Evolutionary conservation across 2,113 vertebrate species (phyloP).

Genomic region (Hippocampus guttulatus): DNA sequence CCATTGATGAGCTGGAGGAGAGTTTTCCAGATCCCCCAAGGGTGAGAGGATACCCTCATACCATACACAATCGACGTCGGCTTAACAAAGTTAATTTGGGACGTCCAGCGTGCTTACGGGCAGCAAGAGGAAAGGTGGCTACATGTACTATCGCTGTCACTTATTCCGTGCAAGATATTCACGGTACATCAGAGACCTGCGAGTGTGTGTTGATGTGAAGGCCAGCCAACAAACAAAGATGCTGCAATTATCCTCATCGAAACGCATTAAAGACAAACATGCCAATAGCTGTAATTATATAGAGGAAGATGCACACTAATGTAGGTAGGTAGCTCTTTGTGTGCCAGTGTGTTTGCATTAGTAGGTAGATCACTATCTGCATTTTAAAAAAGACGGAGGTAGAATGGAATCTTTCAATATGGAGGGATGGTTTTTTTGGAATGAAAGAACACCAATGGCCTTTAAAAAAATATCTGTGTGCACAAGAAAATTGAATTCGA

Average conservation of each 20-base stretch:
- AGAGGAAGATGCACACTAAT: conserved; percentile 13
- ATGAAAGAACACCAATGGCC: no score
- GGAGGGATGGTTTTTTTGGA: no score
- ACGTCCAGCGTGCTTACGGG: conserved; percentile 45
- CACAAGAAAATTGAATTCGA: no score
- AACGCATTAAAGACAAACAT: conserved; percentile 19
- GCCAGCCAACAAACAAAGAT: conserved; percentile 8
- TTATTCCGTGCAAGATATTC: conserved; percentile 45
- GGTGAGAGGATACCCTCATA: conserved; percentile 11
- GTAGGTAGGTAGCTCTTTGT: background rate
- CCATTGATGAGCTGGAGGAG: conserved; percentile 52
- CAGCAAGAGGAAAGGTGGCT: conserved; percentile 37
- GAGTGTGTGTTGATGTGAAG: conserved; percentile 9
- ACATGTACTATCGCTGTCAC: conserved; percentile 23
- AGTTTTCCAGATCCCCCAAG: conserved; percentile 47
- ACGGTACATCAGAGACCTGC: conserved; percentile 41
- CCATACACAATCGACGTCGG: conserved; percentile 26
- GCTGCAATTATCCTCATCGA: conserved; percentile 29
- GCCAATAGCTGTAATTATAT: conserved; percentile 8
- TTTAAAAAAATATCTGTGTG: no score
- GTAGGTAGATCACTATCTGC: no score
- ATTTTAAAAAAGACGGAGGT: no score
- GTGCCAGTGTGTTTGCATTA: background rate
- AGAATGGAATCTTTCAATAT: no score
- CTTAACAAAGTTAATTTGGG: conserved; percentile 59